Evolutionary conservation across 2,797 vertebrate species (phyloP).

Genomic region (Galaxias olidus): DNA sequence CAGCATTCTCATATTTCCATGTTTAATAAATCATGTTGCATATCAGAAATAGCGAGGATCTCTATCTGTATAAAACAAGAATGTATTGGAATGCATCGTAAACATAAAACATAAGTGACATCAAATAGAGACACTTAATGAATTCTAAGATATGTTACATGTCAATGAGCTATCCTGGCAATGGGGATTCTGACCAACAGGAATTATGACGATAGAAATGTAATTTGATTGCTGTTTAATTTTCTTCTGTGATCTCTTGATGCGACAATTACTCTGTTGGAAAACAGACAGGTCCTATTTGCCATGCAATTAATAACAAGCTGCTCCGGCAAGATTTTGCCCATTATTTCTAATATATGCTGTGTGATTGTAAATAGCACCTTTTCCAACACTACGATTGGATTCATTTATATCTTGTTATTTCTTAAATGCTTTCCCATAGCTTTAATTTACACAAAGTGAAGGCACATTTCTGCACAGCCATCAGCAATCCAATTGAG

Average conservation of each 20-base stretch:
- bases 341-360: constrained; percentile 95
- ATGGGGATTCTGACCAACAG: constrained; percentile 84
- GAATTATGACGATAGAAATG: constrained; percentile 90
- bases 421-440: constrained; percentile 75
- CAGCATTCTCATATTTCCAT: constrained; percentile 80
- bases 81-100: constrained; percentile 83
- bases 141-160: constrained; percentile 88
- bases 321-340: constrained; percentile 86
- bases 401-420: constrained; percentile 93
- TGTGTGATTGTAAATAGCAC: constrained; percentile 93
- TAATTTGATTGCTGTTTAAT: constrained; percentile 88
- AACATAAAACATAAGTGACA: constrained; percentile 90
- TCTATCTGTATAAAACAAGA: constrained; percentile 84
- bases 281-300: constrained; percentile 78
- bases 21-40: constrained; percentile 89
- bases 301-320: constrained; percentile 80
- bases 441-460: constrained; percentile 77
- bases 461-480: constrained; percentile 62
- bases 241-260: constrained; percentile 75
- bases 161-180: constrained; percentile 75
- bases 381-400: constrained; percentile 92
- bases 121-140: constrained; percentile 92
- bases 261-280: constrained; percentile 66
- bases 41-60: constrained; percentile 86
- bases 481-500: constrained; percentile 71